Evolutionary conservation across 2,113 vertebrate species (phyloP), one percentile per base, ranked within the genome.

Genomic region (Cynocephalus volans): DNA sequence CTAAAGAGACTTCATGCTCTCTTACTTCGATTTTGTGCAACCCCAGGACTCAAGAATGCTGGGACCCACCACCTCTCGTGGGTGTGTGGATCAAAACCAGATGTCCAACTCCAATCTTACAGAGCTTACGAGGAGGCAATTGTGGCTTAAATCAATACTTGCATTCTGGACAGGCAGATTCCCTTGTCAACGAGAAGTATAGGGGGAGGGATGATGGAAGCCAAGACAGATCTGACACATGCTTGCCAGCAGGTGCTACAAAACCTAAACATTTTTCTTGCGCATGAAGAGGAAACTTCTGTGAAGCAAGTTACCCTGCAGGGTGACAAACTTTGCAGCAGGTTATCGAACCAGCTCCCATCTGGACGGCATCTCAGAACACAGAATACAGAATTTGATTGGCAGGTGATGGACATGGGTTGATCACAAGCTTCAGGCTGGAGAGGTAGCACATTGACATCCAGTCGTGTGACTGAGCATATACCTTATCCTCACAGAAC

Each of bases 1-100:
- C 80, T 86, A 15, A 88, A 85, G 56, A 64, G 60, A 79, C 11
- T 11, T 58, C 48, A 14, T 14, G 50, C 18, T 77, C 17, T 88
- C 72, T 31, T 8, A 70, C 21, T 91, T 85, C 77, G 21, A 95
- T 52, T 93, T 62, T n/a, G 13, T 56, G 52, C n/a, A 88, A 81
- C 33, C 18, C 28, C 23, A 83, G 77, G 28, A 91, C 81, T 95
- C 86, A 93, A 73, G 77, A 93, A 96, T 18, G 50, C 93, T 93
- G 69, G 82, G 96, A 95, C 95, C 70, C 28, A 95, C 79, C 93
- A 97, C 75, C 70, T 97, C 86, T 93, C 8, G 1, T 72, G 86
- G 82, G 64, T 0, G n/a, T 96, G 67, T 64, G 56, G 93, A 97
- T 98, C 96, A 95, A 97, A 98, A 97, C 96, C 96, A 98, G 97